Evolutionary conservation across 1,140 invertebrate genomes (phyloP).

Genomic region (Zaprionus gabonicus): DNA sequence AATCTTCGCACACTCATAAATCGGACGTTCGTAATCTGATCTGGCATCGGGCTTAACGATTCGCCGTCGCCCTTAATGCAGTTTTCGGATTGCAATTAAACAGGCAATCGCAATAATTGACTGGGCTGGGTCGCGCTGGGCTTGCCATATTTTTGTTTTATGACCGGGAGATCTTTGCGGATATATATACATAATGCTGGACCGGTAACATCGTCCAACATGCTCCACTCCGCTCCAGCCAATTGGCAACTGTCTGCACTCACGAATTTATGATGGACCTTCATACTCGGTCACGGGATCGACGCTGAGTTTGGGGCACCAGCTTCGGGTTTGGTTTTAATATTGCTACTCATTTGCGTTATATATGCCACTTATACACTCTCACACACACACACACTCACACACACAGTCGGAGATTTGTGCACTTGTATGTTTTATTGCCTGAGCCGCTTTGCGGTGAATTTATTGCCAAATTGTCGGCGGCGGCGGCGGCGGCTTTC

Average conservation of each 20-base stretch:
- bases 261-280: constrained; percentile 77
- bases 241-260: constrained; percentile 71
- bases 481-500: constrained; percentile 65
- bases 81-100: constrained; percentile 44
- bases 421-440: constrained; percentile 78
- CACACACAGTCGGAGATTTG: constrained; percentile 32
- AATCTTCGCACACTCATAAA: constrained; percentile 30
- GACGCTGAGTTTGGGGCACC: not conserved
- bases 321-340: constrained; percentile 5
- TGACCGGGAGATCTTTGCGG: constrained; percentile 6
- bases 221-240: constrained; percentile 16
- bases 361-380: constrained; percentile 23
- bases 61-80: constrained; percentile 35
- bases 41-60: constrained; percentile 41
- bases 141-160: constrained; percentile 44
- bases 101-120: constrained; percentile 34
- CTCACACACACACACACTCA: not conserved
- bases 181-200: constrained; percentile 1
- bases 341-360: constrained; percentile 40
- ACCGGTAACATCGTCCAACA: not conserved
- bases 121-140: constrained; percentile 3
- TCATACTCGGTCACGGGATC: constrained; percentile 50
- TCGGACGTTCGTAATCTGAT: constrained; percentile 34
- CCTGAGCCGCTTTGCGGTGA: constrained; percentile 67
- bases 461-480: constrained; percentile 80